A percentile compares a stretch with the other conserved stretches of the same genome.
phyloP scores from a whole-genome alignment of 2,113 vertebrate species.

The Poeciliopsis turrubarensis region DNA sequence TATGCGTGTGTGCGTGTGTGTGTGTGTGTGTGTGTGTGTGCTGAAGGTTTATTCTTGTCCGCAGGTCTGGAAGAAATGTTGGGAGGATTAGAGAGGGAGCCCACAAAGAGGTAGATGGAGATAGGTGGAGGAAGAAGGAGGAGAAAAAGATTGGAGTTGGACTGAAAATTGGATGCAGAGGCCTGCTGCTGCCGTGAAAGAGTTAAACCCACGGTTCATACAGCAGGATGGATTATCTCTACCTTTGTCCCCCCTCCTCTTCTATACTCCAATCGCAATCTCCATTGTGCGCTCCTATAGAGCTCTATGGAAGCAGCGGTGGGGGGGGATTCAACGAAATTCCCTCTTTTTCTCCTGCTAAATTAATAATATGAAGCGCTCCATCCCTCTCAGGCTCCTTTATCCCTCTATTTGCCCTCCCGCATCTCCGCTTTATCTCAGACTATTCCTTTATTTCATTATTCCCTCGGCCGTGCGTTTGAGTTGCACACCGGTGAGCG shows the following conservation, averaged over 20 bases:
- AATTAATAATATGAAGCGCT: conserved; percentile 77
- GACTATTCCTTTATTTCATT: conserved; percentile 70
- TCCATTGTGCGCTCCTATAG: conserved; percentile 66
- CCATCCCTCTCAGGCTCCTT: conserved; percentile 70
- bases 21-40: not conserved
- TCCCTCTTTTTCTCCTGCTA: conserved; percentile 64
- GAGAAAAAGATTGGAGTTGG: conserved; percentile 5
- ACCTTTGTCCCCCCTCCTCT: conserved; percentile 49
- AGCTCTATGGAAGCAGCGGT: conserved; percentile 57
- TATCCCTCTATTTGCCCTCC: conserved; percentile 64
- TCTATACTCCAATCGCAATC: conserved; percentile 61
- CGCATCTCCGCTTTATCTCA: conserved; percentile 57
- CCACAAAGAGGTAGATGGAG: conserved; percentile 57
- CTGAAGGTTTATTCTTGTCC: conserved; percentile 60
- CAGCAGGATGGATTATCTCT: conserved; percentile 76
- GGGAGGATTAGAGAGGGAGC: conserved; percentile 51
- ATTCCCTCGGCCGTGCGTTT: conserved; percentile 62
- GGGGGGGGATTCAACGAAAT: conserved; percentile 53
- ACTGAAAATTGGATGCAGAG: conserved; percentile 40
- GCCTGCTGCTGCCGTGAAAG: conserved; percentile 58
- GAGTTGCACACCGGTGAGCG: conserved; percentile 48
- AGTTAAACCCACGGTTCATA: conserved; percentile 68
- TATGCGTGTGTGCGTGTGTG: no score
- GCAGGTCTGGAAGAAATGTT: conserved; percentile 60
- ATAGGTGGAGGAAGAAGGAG: conserved; percentile 26